Percentiles rank a stretch among this genome's conserved stretches.
phyloP scores from a whole-genome alignment of 2,888 invertebrate genomes.

The Willowsia nigromaculata region DNA sequence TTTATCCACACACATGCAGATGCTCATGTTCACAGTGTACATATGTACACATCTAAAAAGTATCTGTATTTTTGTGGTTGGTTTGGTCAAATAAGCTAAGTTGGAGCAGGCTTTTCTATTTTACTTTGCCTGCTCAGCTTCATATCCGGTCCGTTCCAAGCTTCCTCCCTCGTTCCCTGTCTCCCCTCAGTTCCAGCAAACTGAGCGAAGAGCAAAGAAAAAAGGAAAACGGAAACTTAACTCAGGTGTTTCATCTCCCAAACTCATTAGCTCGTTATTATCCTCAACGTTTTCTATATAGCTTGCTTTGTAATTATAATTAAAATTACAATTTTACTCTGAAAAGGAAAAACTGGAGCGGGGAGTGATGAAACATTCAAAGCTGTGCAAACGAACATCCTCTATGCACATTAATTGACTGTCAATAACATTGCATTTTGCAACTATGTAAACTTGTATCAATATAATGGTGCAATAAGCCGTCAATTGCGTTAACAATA shows the following conservation, averaged over 20 bases:
- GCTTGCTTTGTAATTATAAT: background rate
- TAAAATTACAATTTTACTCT: background rate
- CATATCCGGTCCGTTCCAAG: conserved; percentile 56
- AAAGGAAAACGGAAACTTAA: conserved; percentile 35
- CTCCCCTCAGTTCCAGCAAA: conserved; percentile 14
- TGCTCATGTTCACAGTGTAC: background rate
- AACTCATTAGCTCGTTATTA: conserved; percentile 27
- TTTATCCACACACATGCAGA: background rate
- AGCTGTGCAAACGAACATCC: conserved; percentile 3
- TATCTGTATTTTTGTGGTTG: conserved; percentile 14
- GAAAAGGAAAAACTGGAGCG: background rate
- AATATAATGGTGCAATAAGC: too few relatives aligned
- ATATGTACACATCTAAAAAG: background rate
- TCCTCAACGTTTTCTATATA: background rate
- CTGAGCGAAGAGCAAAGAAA: background rate
- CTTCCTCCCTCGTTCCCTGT: conserved; percentile 24
- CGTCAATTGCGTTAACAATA: too few relatives aligned
- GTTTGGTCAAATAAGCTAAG: conserved; percentile 27
- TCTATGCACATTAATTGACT: too few relatives aligned
- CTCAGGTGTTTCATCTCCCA: conserved; percentile 48
- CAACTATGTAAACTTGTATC: too few relatives aligned
- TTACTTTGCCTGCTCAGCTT: conserved; percentile 48
- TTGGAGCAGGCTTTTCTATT: background rate
- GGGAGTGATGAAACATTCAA: background rate
- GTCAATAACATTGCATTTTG: too few relatives aligned